Evolutionary conservation across 1,140 invertebrate genomes (phyloP).

Genomic region (Papilio xuthus): DNA sequence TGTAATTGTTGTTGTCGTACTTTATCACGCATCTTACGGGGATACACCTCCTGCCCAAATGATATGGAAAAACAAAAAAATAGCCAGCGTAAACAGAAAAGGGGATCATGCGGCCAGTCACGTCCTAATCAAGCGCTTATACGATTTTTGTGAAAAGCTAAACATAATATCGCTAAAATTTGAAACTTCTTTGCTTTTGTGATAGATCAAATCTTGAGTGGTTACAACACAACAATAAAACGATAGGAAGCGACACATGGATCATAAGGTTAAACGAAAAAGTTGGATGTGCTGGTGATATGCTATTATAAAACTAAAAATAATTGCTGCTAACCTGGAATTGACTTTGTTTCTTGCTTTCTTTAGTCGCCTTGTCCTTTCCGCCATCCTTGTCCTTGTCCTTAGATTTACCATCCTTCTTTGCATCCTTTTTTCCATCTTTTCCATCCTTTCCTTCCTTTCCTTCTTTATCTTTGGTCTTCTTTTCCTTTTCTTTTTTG

Average conservation of each 20-base stretch:
- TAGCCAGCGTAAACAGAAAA: slow-evolving; percentile 79
- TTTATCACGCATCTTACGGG: slow-evolving; percentile 87
- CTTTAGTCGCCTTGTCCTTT: slow-evolving; percentile 82
- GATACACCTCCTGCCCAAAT: slow-evolving; percentile 85
- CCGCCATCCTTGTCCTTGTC: slow-evolving; percentile 81
- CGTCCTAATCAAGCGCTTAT: slow-evolving; percentile 67
- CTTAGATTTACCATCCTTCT: slow-evolving; percentile 83
- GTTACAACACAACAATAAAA: slow-evolving; percentile 69
- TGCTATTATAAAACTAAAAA: slow-evolving; percentile 40
- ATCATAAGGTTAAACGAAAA: slow-evolving; percentile 63
- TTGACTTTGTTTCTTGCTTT: slow-evolving; percentile 84
- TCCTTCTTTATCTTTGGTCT: slow-evolving; percentile 84
- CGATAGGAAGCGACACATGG: slow-evolving; percentile 62
- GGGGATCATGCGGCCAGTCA: slow-evolving; percentile 73
- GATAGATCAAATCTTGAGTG: slow-evolving; percentile 37
- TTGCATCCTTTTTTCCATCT: slow-evolving; percentile 82
- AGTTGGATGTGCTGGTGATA: slow-evolving; percentile 74
- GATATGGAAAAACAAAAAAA: slow-evolving; percentile 81
- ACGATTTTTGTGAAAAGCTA: slow-evolving; percentile 57
- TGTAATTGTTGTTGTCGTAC: slow-evolving; percentile 83
- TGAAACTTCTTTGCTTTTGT: background rate
- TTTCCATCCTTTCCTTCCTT: slow-evolving; percentile 83
- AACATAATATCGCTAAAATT: slow-evolving; percentile 44
- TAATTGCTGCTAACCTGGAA: slow-evolving; percentile 80
- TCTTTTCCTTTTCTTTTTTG: slow-evolving; percentile 87